These are phyloP conservation scores for Macropodus opercularis DNA, from an alignment of 2,797 vertebrate genomes.

Conservation along the genomic window DNA sequence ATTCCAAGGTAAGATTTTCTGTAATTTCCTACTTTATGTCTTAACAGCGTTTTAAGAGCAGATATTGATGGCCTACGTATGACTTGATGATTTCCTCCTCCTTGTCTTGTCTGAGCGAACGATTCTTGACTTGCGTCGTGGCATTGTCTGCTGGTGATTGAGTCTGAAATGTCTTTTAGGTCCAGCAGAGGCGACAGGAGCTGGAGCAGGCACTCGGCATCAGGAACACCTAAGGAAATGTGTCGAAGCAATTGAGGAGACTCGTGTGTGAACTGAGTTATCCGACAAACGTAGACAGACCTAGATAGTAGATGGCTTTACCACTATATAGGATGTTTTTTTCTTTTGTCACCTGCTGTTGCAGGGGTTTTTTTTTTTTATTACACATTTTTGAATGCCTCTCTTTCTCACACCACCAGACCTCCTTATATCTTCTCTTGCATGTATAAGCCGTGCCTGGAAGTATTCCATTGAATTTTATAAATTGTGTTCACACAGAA, in stretches of 20 bases:
- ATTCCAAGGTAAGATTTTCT: constrained; percentile 89
- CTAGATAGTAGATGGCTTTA: constrained; percentile 55
- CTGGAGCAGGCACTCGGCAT: constrained; percentile 98
- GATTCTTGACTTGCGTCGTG: not conserved
- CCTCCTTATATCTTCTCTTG: constrained; percentile 39
- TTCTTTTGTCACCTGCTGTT: constrained; percentile 18
- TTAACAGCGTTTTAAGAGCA: not conserved
- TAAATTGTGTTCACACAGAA: constrained; percentile 33
- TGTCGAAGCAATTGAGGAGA: constrained; percentile 7
- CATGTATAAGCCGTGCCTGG: constrained; percentile 53
- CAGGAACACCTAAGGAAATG: constrained; percentile 91
- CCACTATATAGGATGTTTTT: constrained; percentile 52
- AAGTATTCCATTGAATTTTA: constrained; percentile 70
- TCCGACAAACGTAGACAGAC: constrained; percentile 46
- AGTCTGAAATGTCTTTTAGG: constrained; percentile 77
- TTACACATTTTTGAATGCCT: constrained; percentile 24
- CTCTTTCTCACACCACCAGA: constrained; percentile 6
- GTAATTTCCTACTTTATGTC: not conserved
- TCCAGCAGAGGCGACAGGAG: constrained; percentile 97
- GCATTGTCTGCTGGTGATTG: not conserved
- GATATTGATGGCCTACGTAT: not conserved
- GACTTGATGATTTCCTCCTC: not conserved
- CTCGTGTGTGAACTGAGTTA: constrained; percentile 41
- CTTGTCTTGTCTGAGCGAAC: no score
- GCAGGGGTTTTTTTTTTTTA: constrained; percentile 41